Evolutionary conservation across 2,113 vertebrate genomes (phyloP).

Genomic region (Leucoraja erinaceus): DNA sequence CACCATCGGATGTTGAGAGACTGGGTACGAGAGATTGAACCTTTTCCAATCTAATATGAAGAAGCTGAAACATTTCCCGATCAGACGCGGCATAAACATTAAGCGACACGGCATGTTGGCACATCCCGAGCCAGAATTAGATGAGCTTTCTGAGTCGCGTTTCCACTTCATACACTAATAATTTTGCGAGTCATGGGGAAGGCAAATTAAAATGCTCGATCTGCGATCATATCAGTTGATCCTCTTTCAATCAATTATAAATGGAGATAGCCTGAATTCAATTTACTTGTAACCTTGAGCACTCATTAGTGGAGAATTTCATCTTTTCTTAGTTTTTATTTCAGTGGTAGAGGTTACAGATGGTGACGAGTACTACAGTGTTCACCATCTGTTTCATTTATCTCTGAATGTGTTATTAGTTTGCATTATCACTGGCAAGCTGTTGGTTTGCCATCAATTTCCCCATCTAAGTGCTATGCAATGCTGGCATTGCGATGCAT

Average conservation of each 20-base stretch:
- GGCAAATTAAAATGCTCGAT: slow-evolving; percentile 23
- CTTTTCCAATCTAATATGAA: not conserved
- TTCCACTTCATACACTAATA: not conserved
- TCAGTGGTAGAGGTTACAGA: slow-evolving; percentile 10
- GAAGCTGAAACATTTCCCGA: not conserved
- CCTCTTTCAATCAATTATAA: not conserved
- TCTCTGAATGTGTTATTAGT: not conserved
- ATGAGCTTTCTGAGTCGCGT: not conserved
- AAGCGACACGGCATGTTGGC: not conserved
- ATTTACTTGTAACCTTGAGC: slow-evolving; percentile 23
- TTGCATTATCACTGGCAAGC: slow-evolving; percentile 23
- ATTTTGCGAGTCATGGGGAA: not conserved
- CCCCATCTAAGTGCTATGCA: not conserved
- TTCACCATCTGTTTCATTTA: slow-evolving; percentile 32
- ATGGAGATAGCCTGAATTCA: not conserved
- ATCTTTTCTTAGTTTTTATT: slow-evolving; percentile 27
- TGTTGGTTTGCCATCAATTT: slow-evolving; percentile 16
- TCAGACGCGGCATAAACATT: not conserved
- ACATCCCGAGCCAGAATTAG: not conserved
- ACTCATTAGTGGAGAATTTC: slow-evolving; percentile 24
- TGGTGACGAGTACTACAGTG: not conserved
- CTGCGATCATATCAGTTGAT: not conserved
- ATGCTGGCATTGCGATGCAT: slow-evolving; percentile 5
- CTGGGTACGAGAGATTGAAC: not conserved
- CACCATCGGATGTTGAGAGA: not conserved